Evolutionary conservation across 2,888 invertebrate genomes (phyloP), one percentile per base, ranked within the genome.

Genomic region (Lasioglossum leucozonium): DNA sequence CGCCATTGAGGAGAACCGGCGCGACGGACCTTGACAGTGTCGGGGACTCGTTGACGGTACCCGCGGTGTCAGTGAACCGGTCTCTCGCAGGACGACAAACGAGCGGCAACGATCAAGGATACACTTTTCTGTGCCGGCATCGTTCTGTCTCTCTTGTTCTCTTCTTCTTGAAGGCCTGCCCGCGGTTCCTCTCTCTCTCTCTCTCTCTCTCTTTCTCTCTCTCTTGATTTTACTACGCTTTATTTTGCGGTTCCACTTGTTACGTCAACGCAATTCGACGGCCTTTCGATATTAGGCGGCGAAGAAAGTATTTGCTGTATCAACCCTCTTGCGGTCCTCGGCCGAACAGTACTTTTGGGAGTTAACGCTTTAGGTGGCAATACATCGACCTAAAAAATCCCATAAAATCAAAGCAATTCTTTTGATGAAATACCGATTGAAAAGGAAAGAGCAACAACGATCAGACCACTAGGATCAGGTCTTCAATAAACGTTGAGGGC

Each of bases 1-100:
- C 91, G 91, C 91, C 92, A 93, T 93, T 91, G 90, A 91, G 81
- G 83, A 91, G 92, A 93, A 93, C 91, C 88, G 91, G 90, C 92
- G 92, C 88, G 91, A 90, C 92, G 92, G 93, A 93, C 94, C 94
- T 93, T 94, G 93, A 92, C 91, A 92, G 91, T 91, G 92, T 85
- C 73, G 87, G 34, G 37, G 90, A 88, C 87, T 87, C 85, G 80
- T 86, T 87, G 91, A 88, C 91, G 90, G 85, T 88, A 82, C 72
- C 78, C 71, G 37, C 84, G 89, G 85, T 93, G 93, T 93, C 93
- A 93, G 92, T 93, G 93, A 93, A 93, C 93, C 90, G 89, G 80
- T 80, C 69, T 77, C 47, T n/a, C 86, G 82, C 85, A 85, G 89
- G 86, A 90, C 91, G 86, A 86, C 85, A 86, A 79, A 86, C 85